These are phyloP conservation scores for Dicyrtoma fusca DNA, from an alignment of 2,888 invertebrate genomes.

Conservation along the genomic window DNA sequence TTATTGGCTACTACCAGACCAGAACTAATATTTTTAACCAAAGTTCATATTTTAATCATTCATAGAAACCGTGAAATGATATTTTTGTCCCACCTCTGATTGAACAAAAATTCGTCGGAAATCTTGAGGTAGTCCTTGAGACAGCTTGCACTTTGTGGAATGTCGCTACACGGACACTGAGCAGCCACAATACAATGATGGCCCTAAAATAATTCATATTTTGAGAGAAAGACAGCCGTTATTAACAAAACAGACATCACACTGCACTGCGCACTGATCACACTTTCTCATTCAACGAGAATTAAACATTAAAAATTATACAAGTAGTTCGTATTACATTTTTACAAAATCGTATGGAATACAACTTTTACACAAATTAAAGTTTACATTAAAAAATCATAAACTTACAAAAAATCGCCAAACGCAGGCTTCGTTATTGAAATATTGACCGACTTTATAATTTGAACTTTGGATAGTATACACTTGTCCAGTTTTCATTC, in stretches of 20 bases:
- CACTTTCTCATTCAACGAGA: no score
- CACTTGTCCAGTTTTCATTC: slow-evolving; percentile 39
- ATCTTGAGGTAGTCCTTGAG: slow-evolving; percentile 50
- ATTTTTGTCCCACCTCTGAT: slow-evolving; percentile 42
- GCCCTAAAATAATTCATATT: slow-evolving; percentile 34
- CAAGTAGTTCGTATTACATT: no score
- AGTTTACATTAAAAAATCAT: neutral
- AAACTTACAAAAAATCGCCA: slow-evolving; percentile 49
- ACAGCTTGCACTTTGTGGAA: slow-evolving; percentile 45
- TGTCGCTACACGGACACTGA: slow-evolving; percentile 47
- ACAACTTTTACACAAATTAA: neutral
- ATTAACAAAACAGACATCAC: no score
- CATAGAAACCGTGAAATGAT: no score
- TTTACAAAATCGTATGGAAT: no score
- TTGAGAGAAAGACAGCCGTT: no score
- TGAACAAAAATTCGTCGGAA: slow-evolving; percentile 41
- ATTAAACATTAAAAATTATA: no score
- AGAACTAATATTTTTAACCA: no score
- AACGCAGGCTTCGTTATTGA: slow-evolving; percentile 47
- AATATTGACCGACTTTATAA: slow-evolving; percentile 42
- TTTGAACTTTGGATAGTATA: slow-evolving; percentile 46
- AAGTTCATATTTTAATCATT: no score
- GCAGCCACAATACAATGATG: slow-evolving; percentile 42
- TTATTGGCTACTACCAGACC: no score
- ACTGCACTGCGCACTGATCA: no score